These are phyloP conservation scores for Synergus umbraculus DNA, from an alignment of 2,888 invertebrate genomes.

Conservation along the genomic window DNA sequence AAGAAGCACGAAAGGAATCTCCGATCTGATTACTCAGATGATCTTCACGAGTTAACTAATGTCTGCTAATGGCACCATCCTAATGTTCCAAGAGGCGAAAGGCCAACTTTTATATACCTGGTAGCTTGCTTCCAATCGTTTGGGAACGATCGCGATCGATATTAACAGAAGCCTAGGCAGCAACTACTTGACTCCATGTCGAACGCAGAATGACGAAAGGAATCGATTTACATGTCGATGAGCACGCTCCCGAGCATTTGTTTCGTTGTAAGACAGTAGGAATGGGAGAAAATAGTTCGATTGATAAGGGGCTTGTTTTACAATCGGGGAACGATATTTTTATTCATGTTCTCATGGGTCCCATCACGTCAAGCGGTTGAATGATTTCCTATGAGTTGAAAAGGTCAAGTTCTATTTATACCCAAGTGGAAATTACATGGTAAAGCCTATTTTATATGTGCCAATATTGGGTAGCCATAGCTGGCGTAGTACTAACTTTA, in stretches of 20 bases:
- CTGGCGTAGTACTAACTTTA: too few species aligned
- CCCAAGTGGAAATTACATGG: too few species aligned
- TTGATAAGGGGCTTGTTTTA: slow-evolving; percentile 23
- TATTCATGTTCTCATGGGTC: too few species aligned
- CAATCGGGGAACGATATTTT: neutral
- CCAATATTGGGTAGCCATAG: too few species aligned
- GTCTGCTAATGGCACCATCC: neutral
- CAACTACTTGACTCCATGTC: slow-evolving; percentile 10
- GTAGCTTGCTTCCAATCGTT: slow-evolving; percentile 27
- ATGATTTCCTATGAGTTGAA: too few species aligned
- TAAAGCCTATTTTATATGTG: too few species aligned
- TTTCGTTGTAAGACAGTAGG: neutral
- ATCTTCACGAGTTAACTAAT: slow-evolving; percentile 12
- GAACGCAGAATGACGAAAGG: slow-evolving; percentile 19
- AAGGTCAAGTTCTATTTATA: neutral
- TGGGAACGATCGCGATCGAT: slow-evolving; percentile 32
- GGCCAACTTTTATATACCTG: slow-evolving; percentile 9
- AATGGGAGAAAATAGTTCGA: neutral
- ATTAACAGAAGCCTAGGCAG: neutral
- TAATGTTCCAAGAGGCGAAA: neutral
- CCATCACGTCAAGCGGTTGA: too few species aligned
- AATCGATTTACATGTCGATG: slow-evolving; percentile 32
- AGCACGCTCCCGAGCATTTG: neutral
- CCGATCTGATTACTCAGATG: neutral
- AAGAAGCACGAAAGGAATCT: neutral